These are phyloP conservation scores for Andrena trimmerana DNA, from an alignment of 2,888 invertebrate genomes.

Conservation along the genomic window DNA sequence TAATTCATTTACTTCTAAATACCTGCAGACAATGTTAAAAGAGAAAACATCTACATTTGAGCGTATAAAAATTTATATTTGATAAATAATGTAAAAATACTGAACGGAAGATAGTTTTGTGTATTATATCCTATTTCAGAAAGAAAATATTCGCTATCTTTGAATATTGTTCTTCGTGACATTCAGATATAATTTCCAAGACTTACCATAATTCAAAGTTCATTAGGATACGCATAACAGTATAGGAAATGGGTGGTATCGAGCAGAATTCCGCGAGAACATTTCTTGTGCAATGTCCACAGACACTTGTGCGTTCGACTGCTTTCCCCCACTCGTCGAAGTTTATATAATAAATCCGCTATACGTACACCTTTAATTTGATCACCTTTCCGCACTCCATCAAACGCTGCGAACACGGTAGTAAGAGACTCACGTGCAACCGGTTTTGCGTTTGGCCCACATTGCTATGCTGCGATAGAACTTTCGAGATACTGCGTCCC, in stretches of 20 bases:
- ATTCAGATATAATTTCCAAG: too few species aligned
- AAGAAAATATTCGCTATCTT: too few species aligned
- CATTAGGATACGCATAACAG: background rate
- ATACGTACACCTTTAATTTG: background rate
- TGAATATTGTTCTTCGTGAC: too few species aligned
- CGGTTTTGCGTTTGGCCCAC: slow-evolving; percentile 71
- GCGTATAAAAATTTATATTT: too few species aligned
- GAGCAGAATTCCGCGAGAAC: background rate
- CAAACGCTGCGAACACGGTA: slow-evolving; percentile 23
- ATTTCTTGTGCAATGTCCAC: background rate
- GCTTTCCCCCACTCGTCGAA: background rate
- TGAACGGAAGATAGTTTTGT: too few species aligned
- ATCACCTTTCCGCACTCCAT: slow-evolving; percentile 41
- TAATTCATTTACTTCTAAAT: too few species aligned
- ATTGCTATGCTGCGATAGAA: slow-evolving; percentile 55
- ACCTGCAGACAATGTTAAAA: too few species aligned
- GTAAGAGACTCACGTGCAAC: slow-evolving; percentile 43
- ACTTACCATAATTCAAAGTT: background rate
- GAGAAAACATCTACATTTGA: too few species aligned
- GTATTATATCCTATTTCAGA: too few species aligned
- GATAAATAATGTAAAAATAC: too few species aligned
- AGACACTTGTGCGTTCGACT: slow-evolving; percentile 6
- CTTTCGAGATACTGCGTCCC: slow-evolving; percentile 59
- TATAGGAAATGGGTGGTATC: background rate
- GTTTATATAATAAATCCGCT: slow-evolving; percentile 16